Percentiles rank a stretch among this genome's conserved stretches.
These are phyloP conservation scores for Amblyjoppa fuscipennis DNA, from an alignment of 2,888 invertebrate species.

Conservation along the genomic window DNA sequence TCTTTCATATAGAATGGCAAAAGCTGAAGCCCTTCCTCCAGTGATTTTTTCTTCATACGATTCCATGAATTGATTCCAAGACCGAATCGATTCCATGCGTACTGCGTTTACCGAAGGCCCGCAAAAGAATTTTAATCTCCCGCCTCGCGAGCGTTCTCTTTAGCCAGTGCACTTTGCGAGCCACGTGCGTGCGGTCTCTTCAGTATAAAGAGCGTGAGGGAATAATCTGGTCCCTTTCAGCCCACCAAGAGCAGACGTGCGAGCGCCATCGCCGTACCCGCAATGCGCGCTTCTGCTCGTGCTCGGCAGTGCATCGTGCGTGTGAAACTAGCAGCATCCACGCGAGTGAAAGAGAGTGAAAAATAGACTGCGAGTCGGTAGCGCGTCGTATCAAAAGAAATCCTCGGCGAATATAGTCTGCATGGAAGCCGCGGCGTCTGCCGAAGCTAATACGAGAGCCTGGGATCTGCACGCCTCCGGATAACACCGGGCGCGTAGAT, in stretches of 20 bases:
- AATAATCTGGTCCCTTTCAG: constrained; percentile 56
- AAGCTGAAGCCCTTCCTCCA: not conserved
- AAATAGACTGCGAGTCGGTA: constrained; percentile 62
- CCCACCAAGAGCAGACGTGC: constrained; percentile 41
- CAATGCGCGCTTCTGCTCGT: not conserved
- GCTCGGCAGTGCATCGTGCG: constrained; percentile 38
- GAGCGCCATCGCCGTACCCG: constrained; percentile 14
- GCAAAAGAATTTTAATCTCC: constrained; percentile 42
- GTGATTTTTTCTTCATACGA: not conserved
- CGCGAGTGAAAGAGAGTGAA: constrained; percentile 49
- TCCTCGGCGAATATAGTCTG: constrained; percentile 63
- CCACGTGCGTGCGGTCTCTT: constrained; percentile 9
- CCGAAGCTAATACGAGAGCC: constrained; percentile 60
- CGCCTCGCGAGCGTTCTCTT: constrained; percentile 27
- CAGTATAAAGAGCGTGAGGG: constrained; percentile 45
- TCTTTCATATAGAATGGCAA: not conserved
- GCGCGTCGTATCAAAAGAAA: constrained; percentile 65
- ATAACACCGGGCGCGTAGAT: constrained; percentile 76
- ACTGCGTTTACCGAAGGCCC: constrained; percentile 34
- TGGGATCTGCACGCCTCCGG: constrained; percentile 67
- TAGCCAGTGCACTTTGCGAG: constrained; percentile 13
- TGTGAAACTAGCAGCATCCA: constrained; percentile 18
- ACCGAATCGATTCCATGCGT: not conserved
- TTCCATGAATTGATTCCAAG: constrained; percentile 7
- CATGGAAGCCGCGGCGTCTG: constrained; percentile 58